Conservation (phyloP, 1,140 invertebrate species). For the Papilio machaon region DNA sequence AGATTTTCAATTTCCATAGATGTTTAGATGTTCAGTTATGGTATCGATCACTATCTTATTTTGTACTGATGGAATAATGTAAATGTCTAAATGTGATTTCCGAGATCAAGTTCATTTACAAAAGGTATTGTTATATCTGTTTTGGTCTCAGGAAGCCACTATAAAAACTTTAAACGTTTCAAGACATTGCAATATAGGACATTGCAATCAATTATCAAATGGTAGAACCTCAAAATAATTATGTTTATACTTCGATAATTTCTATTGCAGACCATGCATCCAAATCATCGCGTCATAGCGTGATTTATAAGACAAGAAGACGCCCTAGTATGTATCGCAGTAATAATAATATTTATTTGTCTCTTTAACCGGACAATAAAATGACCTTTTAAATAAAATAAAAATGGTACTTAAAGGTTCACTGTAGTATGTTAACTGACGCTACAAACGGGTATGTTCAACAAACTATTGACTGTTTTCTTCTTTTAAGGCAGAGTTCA, state of each 20-base stretch:
- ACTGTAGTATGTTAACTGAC: not conserved
- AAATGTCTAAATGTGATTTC: no score
- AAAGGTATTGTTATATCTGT: no score
- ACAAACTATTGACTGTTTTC: not conserved
- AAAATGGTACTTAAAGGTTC: not conserved
- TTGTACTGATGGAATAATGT: no score
- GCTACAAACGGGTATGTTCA: not conserved
- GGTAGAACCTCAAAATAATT: not conserved
- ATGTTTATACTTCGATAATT: not conserved
- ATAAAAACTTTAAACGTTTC: no score
- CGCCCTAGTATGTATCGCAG: not conserved
- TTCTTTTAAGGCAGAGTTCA: not conserved
- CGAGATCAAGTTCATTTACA: no score
- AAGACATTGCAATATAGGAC: no score
- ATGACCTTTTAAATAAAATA: not conserved
- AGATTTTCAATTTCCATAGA: no score
- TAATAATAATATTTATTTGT: not conserved
- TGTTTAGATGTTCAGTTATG: no score
- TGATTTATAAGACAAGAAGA: constrained; percentile 17
- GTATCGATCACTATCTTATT: no score
- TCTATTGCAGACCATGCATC: constrained; percentile 3
- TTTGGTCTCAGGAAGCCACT: no score
- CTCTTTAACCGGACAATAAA: not conserved
- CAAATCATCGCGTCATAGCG: constrained; percentile 1
- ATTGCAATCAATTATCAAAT: no score